phyloP scores from a whole-genome alignment of 1,140 invertebrate species.

The Hyles euphorbiae region DNA sequence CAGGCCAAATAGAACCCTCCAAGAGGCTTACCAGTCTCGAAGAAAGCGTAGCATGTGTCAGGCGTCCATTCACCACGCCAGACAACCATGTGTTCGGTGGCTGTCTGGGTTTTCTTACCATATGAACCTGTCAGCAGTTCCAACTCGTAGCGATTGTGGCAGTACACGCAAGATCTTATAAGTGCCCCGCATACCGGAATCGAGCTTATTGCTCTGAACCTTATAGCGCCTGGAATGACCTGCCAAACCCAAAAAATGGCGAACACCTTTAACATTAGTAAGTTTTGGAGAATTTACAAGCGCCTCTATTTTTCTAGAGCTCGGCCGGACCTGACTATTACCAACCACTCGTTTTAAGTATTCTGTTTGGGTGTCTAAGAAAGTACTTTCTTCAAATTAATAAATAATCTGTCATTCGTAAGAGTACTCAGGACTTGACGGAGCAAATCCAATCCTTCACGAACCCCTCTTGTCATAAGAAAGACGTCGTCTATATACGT shows the following conservation, averaged over 20 bases:
- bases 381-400: background rate
- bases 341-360: constrained; percentile 36
- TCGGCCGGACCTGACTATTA: constrained; percentile 33
- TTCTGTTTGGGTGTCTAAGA: constrained; percentile 17
- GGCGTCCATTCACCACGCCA: too few species aligned
- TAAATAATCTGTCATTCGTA: background rate
- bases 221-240: constrained; percentile 5
- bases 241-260: constrained; percentile 41
- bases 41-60: too few species aligned
- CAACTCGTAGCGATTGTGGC: too few species aligned
- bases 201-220: too few species aligned
- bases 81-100: too few species aligned
- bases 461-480: background rate
- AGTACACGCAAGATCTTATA: too few species aligned
- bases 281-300: constrained; percentile 38
- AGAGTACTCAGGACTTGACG: background rate
- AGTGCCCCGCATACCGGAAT: too few species aligned
- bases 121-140: too few species aligned
- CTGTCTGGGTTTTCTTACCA: too few species aligned
- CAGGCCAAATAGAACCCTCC: too few species aligned
- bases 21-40: too few species aligned
- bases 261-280: constrained; percentile 30
- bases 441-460: background rate
- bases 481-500: background rate
- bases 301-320: constrained; percentile 38